Conservation (phyloP, 2,888 invertebrate genomes). For the Callyntrura sp. region DNA sequence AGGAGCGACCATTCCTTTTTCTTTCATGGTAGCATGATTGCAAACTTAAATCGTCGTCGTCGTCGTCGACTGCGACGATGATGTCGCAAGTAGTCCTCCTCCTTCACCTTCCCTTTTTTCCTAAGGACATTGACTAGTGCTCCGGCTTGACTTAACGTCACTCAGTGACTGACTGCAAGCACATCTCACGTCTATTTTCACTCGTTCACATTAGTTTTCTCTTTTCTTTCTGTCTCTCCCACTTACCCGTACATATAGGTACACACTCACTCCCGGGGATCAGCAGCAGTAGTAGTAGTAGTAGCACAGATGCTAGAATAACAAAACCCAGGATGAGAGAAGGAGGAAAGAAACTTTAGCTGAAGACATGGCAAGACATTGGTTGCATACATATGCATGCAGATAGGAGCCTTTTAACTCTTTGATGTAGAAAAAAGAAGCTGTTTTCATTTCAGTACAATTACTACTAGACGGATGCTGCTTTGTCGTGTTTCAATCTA, state of each 20-base stretch:
- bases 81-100: slow-evolving; percentile 21
- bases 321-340: not conserved
- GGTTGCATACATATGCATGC: slow-evolving; percentile 42
- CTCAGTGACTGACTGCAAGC: slow-evolving; percentile 58
- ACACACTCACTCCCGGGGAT: not conserved
- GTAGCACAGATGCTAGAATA: slow-evolving; percentile 20
- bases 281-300: not conserved
- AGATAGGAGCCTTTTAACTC: slow-evolving; percentile 50
- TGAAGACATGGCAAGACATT: not conserved
- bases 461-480: slow-evolving; percentile 33
- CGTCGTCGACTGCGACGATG: slow-evolving; percentile 21
- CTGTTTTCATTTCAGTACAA: slow-evolving; percentile 66
- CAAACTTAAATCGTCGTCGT: slow-evolving; percentile 63
- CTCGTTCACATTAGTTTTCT: slow-evolving; percentile 57
- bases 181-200: slow-evolving; percentile 69
- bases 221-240: slow-evolving; percentile 35
- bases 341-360: slow-evolving; percentile 23
- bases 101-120: slow-evolving; percentile 51
- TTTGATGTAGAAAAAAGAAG: slow-evolving; percentile 41
- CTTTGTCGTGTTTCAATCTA: slow-evolving; percentile 56
- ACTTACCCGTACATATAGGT: not conserved
- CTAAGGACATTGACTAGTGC: slow-evolving; percentile 66
- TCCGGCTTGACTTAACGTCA: slow-evolving; percentile 68
- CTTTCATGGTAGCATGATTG: slow-evolving; percentile 56
- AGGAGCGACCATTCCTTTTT: slow-evolving; percentile 70